Evolutionary conservation across 2,797 vertebrate species (phyloP).

Genomic region (Galago senegalensis): DNA sequence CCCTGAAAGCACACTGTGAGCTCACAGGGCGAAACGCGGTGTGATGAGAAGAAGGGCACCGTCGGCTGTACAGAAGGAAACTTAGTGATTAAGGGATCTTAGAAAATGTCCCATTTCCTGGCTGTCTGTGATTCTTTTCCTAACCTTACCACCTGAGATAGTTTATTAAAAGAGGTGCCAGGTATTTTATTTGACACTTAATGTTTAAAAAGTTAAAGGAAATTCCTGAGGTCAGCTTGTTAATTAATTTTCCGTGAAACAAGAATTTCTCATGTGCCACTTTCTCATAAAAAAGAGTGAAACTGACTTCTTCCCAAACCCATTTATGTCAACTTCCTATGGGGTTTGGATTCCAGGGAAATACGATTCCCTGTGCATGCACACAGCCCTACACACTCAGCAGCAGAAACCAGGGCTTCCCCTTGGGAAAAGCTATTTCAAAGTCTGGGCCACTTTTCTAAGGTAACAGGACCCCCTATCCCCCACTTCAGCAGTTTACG

Average conservation of each 20-base stretch:
- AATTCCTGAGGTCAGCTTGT: background rate
- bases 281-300: background rate
- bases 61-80: background rate
- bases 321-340: background rate
- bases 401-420: background rate
- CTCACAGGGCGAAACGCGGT: background rate
- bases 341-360: background rate
- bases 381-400: background rate
- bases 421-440: background rate
- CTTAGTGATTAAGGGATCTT: background rate
- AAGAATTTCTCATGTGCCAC: background rate
- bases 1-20: background rate
- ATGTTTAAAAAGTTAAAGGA: conserved; percentile 31
- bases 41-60: background rate
- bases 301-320: background rate
- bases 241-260: background rate
- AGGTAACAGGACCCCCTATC: background rate
- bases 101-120: conserved; percentile 13
- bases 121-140: background rate
- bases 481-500: background rate
- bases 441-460: background rate
- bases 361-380: background rate
- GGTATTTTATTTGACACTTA: background rate
- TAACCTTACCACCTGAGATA: background rate
- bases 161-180: background rate